Conservation (phyloP, 2,888 invertebrate species). For the Agriotes lineatus region DNA sequence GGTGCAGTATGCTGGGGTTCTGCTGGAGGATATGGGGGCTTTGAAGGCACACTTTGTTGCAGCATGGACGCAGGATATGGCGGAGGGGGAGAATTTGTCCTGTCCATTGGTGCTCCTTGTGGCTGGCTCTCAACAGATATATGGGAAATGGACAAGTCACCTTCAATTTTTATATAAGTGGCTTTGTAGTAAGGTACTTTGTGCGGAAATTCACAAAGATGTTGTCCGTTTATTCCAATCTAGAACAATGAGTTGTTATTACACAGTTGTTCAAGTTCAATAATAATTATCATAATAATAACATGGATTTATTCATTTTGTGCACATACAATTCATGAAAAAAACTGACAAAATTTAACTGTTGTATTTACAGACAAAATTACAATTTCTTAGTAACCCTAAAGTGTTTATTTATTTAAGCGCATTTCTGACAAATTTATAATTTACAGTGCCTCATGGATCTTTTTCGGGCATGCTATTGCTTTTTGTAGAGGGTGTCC, state of each 20-base stretch:
- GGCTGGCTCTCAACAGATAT: conserved; percentile 72
- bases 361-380: too few relatives aligned
- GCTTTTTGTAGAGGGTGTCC: too few relatives aligned
- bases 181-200: conserved; percentile 76
- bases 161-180: conserved; percentile 79
- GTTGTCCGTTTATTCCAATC: conserved; percentile 31
- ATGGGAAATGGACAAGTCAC: conserved; percentile 77
- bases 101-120: neutral
- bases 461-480: too few relatives aligned
- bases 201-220: conserved; percentile 83
- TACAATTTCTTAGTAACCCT: too few relatives aligned
- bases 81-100: neutral
- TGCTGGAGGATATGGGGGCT: neutral
- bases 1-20: neutral
- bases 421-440: too few relatives aligned
- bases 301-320: too few relatives aligned
- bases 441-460: too few relatives aligned
- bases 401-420: too few relatives aligned
- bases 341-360: too few relatives aligned
- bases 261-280: too few relatives aligned
- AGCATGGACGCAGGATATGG: neutral
- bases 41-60: neutral
- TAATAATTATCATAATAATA: too few relatives aligned
- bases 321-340: too few relatives aligned
- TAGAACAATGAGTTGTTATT: conserved; percentile 9